Conservation (phyloP, 1,140 invertebrate species). For the Drosophila sucinea region DNA sequence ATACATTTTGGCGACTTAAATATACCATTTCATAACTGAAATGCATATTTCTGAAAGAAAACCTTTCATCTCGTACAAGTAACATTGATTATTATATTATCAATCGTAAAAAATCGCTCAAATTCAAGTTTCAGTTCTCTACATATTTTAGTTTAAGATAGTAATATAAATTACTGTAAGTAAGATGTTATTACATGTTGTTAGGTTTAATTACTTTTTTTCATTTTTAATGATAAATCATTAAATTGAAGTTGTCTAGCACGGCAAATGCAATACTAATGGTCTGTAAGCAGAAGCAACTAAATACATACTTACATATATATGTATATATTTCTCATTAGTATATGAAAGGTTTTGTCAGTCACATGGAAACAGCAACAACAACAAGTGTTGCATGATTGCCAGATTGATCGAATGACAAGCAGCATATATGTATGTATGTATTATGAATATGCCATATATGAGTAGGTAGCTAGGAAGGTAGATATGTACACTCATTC, state of each 20-base stretch:
- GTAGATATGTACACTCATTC: slow-evolving; percentile 1
- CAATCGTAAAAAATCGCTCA: no score
- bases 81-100: no score
- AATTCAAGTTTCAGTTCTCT: no score
- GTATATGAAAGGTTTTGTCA: slow-evolving; percentile 27
- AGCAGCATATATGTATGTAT: slow-evolving; percentile 10
- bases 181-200: neutral
- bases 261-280: neutral
- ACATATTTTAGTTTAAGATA: no score
- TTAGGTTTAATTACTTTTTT: neutral
- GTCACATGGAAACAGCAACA: slow-evolving; percentile 33
- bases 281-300: slow-evolving; percentile 4
- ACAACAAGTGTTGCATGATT: slow-evolving; percentile 60
- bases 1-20: no score
- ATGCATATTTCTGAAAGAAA: no score
- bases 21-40: no score
- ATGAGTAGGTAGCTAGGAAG: slow-evolving; percentile 1
- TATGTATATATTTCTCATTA: slow-evolving; percentile 4
- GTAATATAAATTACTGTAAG: no score
- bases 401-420: slow-evolving; percentile 73
- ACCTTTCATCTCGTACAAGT: no score
- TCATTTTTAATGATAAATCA: slow-evolving; percentile 8
- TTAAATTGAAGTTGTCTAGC: neutral
- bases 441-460: slow-evolving; percentile 21
- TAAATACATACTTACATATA: neutral